Evolutionary conservation across 2,888 invertebrate genomes (phyloP).

Genomic region (Ichneumoninae sp.): DNA sequence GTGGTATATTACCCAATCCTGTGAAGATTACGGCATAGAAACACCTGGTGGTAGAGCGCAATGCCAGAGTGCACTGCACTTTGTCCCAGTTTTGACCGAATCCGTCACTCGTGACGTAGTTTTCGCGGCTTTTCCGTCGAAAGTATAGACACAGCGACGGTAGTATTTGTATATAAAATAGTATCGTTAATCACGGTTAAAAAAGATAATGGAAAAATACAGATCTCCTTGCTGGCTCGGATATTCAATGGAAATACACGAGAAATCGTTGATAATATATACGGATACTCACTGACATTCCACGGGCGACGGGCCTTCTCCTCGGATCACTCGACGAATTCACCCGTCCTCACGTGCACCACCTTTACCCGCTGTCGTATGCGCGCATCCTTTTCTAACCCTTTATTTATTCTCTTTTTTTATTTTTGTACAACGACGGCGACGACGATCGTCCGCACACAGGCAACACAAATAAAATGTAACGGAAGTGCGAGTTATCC

Average conservation of each 20-base stretch:
- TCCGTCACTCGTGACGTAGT: slow-evolving; percentile 84
- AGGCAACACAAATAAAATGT: slow-evolving; percentile 70
- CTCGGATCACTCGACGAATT: slow-evolving; percentile 59
- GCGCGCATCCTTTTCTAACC: slow-evolving; percentile 63
- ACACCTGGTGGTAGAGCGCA: slow-evolving; percentile 83
- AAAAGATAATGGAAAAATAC: slow-evolving; percentile 22
- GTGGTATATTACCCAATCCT: slow-evolving; percentile 82
- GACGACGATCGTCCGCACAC: slow-evolving; percentile 60
- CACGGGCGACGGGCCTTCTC: slow-evolving; percentile 68
- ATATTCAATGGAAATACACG: slow-evolving; percentile 39
- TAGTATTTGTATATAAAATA: background rate
- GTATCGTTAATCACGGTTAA: background rate
- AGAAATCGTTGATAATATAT: slow-evolving; percentile 50
- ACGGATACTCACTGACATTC: slow-evolving; percentile 76
- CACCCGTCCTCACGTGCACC: slow-evolving; percentile 58
- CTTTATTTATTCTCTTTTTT: slow-evolving; percentile 54
- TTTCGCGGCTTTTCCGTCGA: slow-evolving; percentile 80
- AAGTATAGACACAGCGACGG: slow-evolving; percentile 28
- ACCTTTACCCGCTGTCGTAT: slow-evolving; percentile 65
- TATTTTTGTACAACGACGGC: slow-evolving; percentile 53
- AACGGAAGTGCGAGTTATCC: slow-evolving; percentile 73
- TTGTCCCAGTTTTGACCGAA: slow-evolving; percentile 84
- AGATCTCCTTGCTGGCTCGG: slow-evolving; percentile 8
- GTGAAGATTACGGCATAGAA: slow-evolving; percentile 84
- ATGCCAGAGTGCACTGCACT: slow-evolving; percentile 85